These are phyloP conservation scores for Cottoperca gobio DNA, from an alignment of 2,797 vertebrate species.

Conservation along the genomic window DNA sequence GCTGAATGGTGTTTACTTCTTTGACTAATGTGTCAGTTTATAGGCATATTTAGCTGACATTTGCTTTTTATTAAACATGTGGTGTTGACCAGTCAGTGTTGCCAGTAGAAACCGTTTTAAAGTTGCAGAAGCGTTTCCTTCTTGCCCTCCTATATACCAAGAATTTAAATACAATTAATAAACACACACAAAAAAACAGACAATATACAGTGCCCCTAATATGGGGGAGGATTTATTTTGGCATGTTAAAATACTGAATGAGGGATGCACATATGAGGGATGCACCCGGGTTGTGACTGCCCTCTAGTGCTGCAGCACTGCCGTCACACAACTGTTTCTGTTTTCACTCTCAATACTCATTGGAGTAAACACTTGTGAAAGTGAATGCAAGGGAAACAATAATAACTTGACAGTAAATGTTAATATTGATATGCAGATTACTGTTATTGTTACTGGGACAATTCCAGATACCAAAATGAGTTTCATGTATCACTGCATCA, in stretches of 20 bases:
- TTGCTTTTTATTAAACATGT: background rate
- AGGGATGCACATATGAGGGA: constrained; percentile 6
- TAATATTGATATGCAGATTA: background rate
- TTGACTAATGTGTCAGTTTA: background rate
- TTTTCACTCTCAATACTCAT: accelerated
- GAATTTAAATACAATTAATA: background rate
- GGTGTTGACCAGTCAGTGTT: too few species aligned
- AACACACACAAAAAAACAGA: background rate
- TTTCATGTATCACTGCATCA: background rate
- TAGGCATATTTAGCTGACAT: background rate
- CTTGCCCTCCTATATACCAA: background rate
- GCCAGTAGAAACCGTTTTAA: background rate
- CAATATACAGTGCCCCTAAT: background rate
- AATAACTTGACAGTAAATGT: background rate
- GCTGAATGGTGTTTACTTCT: background rate
- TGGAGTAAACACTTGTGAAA: background rate
- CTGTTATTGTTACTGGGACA: background rate
- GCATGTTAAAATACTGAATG: constrained; percentile 25
- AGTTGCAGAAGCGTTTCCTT: constrained; percentile 13
- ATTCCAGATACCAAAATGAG: background rate
- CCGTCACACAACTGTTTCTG: background rate
- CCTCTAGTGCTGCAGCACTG: constrained; percentile 40
- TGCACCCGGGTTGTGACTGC: background rate
- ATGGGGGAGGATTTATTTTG: constrained; percentile 13
- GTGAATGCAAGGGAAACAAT: background rate